Percentiles rank a stretch among this genome's conserved stretches.
phyloP scores from a whole-genome alignment of 2,113 vertebrate species.

The Hydrolagus affinis region DNA sequence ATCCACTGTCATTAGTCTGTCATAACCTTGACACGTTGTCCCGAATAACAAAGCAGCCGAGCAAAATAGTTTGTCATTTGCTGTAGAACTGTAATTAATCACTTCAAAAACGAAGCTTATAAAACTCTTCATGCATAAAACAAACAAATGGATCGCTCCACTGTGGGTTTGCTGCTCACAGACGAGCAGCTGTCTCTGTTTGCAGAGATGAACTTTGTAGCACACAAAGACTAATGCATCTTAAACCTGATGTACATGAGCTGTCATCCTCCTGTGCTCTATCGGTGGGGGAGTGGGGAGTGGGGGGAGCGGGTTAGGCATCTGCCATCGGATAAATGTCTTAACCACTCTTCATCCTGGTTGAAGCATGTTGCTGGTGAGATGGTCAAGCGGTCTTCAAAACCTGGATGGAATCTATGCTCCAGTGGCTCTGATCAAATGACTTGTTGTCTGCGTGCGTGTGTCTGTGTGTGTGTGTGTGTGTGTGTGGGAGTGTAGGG shows the following conservation, averaged over 20 bases:
- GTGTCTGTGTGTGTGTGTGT: too few species aligned
- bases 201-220: background rate
- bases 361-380: too few species aligned
- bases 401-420: too few species aligned
- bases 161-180: background rate
- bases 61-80: background rate
- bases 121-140: slow-evolving; percentile 29
- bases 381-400: too few species aligned
- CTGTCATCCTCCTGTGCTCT: background rate
- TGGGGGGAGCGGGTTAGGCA: background rate
- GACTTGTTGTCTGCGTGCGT: too few species aligned
- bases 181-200: background rate
- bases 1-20: background rate
- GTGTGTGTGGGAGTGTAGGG: too few species aligned
- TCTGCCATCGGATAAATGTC: background rate
- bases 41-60: background rate
- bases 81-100: slow-evolving; percentile 16
- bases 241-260: background rate
- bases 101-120: slow-evolving; percentile 10
- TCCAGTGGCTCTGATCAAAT: too few species aligned
- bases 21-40: slow-evolving; percentile 16
- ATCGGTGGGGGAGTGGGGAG: background rate
- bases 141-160: slow-evolving; percentile 20
- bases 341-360: too few species aligned
- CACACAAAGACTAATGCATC: background rate